A percentile compares a stretch with the other conserved stretches of the same genome.
Evolutionary conservation across 2,888 invertebrate genomes (phyloP).

Genomic region (Saturnia pavonia): DNA sequence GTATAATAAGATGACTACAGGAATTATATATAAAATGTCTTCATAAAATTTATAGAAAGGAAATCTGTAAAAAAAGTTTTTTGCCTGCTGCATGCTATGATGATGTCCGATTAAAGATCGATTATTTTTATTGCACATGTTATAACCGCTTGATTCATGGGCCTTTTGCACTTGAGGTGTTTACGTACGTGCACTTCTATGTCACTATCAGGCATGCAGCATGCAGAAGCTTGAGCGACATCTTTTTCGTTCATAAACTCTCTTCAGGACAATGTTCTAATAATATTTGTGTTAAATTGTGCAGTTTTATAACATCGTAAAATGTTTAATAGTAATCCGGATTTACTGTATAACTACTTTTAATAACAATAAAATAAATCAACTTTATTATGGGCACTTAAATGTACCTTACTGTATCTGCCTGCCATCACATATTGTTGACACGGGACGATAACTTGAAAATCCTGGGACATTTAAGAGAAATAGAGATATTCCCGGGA

Average conservation of each 20-base stretch:
- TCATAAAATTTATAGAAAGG: slow-evolving; percentile 30
- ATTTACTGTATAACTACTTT: neutral
- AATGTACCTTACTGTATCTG: too few relatives aligned
- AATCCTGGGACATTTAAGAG: too few relatives aligned
- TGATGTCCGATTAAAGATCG: slow-evolving; percentile 48
- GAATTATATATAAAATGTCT: slow-evolving; percentile 6
- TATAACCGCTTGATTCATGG: slow-evolving; percentile 51
- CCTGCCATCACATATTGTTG: too few relatives aligned
- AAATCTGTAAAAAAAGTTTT: slow-evolving; percentile 33
- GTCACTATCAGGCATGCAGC: slow-evolving; percentile 72
- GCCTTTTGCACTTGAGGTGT: slow-evolving; percentile 50
- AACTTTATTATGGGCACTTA: neutral
- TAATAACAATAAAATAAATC: neutral
- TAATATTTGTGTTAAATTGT: slow-evolving; percentile 33
- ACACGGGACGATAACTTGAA: too few relatives aligned
- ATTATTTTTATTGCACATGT: slow-evolving; percentile 56
- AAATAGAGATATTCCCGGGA: too few relatives aligned
- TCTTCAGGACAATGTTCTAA: slow-evolving; percentile 49
- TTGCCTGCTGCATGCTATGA: slow-evolving; percentile 79
- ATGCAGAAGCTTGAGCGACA: slow-evolving; percentile 72
- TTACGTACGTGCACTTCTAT: slow-evolving; percentile 60
- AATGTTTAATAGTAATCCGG: neutral
- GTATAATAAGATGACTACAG: slow-evolving; percentile 29
- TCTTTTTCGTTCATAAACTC: slow-evolving; percentile 37
- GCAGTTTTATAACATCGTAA: neutral